phyloP scores from a whole-genome alignment of 2,113 vertebrate genomes.

The Nipponia nippon region DNA sequence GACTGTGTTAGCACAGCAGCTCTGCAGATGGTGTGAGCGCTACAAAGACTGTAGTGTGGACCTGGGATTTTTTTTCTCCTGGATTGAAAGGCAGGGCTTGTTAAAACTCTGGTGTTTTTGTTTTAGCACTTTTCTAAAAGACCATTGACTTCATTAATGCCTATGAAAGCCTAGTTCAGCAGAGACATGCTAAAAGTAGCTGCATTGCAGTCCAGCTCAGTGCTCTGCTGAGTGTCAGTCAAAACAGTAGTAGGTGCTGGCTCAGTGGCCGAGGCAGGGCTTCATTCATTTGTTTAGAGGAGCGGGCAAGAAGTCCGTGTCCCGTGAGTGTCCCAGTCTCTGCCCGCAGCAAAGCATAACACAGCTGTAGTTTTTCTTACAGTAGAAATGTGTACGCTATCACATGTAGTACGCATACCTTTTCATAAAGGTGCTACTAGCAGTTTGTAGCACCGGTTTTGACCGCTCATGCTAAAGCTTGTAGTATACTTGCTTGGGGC shows the following conservation, averaged over 20 bases:
- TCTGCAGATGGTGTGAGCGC: not conserved
- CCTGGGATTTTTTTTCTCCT: not conserved
- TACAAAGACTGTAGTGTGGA: not conserved
- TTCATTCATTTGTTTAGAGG: not conserved
- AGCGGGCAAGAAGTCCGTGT: not conserved
- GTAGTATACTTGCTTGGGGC: not conserved
- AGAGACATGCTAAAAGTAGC: fast-evolving
- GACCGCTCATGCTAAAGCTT: not conserved
- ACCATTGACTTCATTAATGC: not conserved
- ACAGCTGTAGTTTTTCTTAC: not conserved
- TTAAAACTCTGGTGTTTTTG: not conserved
- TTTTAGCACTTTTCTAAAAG: not conserved
- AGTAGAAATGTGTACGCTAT: not conserved
- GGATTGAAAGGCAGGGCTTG: not conserved
- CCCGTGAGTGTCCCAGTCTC: not conserved
- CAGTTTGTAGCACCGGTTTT: not conserved
- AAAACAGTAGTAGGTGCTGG: not conserved
- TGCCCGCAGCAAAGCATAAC: not conserved
- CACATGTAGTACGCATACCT: too few species aligned
- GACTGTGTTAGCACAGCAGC: not conserved
- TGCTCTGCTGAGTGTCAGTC: not conserved
- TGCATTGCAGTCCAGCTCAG: not conserved
- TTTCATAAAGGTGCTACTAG: not conserved
- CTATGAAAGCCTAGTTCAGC: not conserved
- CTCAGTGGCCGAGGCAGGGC: not conserved